Evolutionary conservation across 2,797 vertebrate species (phyloP).

Genomic region (Helarctos malayanus): DNA sequence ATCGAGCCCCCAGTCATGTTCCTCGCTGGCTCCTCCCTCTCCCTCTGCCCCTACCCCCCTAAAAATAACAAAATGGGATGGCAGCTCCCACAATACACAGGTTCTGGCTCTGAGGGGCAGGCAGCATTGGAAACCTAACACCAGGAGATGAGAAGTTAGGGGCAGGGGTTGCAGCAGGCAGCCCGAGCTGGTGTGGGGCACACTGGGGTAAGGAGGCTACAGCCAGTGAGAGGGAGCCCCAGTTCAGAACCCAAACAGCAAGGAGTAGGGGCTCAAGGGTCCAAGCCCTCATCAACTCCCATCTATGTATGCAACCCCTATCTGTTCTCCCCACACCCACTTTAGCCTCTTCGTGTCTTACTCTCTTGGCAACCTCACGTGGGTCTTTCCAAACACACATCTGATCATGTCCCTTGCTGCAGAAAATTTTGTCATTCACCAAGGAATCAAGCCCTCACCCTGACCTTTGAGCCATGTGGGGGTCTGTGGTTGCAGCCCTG

Average conservation of each 20-base stretch:
- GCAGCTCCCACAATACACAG: background rate
- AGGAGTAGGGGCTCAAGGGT: background rate
- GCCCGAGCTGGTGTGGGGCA: background rate
- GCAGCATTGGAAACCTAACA: background rate
- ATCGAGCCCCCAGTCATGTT: background rate
- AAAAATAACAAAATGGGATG: background rate
- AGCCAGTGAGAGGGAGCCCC: background rate
- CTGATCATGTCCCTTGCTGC: background rate
- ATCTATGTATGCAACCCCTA: background rate
- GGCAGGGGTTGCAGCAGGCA: background rate
- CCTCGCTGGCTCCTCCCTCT: background rate
- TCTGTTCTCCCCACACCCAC: background rate
- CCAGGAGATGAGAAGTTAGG: background rate
- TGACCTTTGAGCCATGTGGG: background rate
- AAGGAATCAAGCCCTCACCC: background rate
- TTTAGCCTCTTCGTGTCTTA: background rate
- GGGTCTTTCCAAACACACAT: background rate
- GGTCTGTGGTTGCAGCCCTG: background rate
- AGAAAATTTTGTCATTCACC: background rate
- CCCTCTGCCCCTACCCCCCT: background rate
- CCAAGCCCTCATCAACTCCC: background rate
- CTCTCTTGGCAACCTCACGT: background rate
- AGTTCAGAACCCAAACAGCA: background rate
- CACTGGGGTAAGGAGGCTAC: background rate
- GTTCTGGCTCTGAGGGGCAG: background rate